Evolutionary conservation across 2,113 vertebrate species (phyloP), one percentile per base, ranked within the genome.

Genomic region (Poeciliopsis retropinna): DNA sequence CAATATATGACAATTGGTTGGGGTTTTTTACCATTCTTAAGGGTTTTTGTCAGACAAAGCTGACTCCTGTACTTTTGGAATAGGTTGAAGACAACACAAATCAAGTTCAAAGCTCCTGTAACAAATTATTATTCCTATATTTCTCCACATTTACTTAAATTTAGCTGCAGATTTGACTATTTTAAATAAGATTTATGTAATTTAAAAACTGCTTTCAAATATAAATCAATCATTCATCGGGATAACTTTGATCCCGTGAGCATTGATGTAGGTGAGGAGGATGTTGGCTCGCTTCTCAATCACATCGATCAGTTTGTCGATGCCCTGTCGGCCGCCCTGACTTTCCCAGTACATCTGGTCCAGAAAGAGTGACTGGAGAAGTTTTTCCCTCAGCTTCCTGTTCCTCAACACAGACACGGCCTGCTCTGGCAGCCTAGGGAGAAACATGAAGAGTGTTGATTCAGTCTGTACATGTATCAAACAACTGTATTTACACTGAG

Each of bases 331-430:
- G 64, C 98, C 96, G 29, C 97, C 96, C 91, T 98, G 97, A 89
- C 97, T 98, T 75, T 98, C 97, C 98, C 98, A 99, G 76, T 96
- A 99, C 41, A 94, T 92, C 89, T 95, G 93, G 83, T 99, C 98
- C 84, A 99, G 93, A 89, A 99, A 99, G 64, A 99, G 94, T 54
- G 98, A 99, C 89, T 99, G 98, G 15, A 99, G 96, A 51, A 99
- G 96, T 67, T 94, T 97, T 91, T 98, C 95, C 72, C 97, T 93
- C 78, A 99, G 94, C 85, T 62, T 95, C 34, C 95, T 95, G 89
- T 95, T 96, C 88, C 84, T 96, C 93, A 99, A 81, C 79, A 99
- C 94, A 17, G 93, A 95, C 90, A 99, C 88, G 3, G 97, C 95
- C 80, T 91, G 94, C 81, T 96, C 96, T 0, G 98, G 98, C 84